Percentiles rank a stretch among this genome's conserved stretches.
Conservation (phyloP, 2,113 vertebrate genomes). For the Megalops atlanticus region DNA sequence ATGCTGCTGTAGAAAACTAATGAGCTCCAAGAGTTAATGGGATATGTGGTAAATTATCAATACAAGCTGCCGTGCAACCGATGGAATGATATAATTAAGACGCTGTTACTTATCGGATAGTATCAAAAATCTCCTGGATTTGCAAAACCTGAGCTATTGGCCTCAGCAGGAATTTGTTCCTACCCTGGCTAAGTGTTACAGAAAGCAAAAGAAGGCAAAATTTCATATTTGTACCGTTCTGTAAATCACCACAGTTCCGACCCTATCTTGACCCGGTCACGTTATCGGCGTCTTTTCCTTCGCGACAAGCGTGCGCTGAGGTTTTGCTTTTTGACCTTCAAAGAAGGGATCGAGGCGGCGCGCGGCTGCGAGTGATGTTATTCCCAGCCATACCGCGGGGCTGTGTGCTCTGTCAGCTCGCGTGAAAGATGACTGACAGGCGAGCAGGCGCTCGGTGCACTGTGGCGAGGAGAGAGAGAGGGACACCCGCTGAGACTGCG, state of each 20-base stretch:
- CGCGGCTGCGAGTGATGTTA: slow-evolving; percentile 3
- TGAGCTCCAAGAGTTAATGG: too few relatives aligned
- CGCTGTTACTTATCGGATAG: too few relatives aligned
- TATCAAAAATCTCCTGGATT: too few relatives aligned
- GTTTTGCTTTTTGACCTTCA: not conserved
- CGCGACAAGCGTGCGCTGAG: not conserved
- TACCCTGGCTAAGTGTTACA: too few relatives aligned
- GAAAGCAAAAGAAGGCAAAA: too few relatives aligned
- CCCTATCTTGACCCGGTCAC: not conserved
- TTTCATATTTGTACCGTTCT: not conserved
- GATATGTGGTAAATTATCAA: too few relatives aligned
- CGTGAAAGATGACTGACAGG: slow-evolving; percentile 2
- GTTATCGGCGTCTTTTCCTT: not conserved
- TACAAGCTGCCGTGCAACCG: too few relatives aligned
- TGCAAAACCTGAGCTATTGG: too few relatives aligned
- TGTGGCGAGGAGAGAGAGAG: not conserved
- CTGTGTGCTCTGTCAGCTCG: not conserved
- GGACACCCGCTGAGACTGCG: not conserved
- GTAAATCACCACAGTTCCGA: not conserved
- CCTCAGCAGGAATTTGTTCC: too few relatives aligned
- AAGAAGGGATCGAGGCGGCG: not conserved
- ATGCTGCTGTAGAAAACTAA: not conserved
- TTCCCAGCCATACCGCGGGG: not conserved
- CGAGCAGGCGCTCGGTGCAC: not conserved
- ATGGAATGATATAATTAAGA: too few relatives aligned